These are phyloP conservation scores for Scotopteryx bipunctaria DNA, from an alignment of 2,888 invertebrate genomes.

Conservation along the genomic window DNA sequence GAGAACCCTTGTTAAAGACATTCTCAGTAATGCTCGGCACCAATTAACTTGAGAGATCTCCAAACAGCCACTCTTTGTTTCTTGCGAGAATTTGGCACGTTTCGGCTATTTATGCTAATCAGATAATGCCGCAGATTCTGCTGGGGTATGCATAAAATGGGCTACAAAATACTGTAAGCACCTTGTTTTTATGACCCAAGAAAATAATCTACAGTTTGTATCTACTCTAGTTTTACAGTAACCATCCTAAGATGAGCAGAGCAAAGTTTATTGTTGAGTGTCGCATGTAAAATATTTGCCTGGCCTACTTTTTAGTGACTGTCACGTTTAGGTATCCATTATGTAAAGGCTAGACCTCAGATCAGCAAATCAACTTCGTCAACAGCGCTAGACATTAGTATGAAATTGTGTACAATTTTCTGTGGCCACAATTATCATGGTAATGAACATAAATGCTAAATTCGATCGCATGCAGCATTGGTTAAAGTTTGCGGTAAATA, in stretches of 20 bases:
- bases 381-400: too few relatives aligned
- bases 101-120: constrained; percentile 60
- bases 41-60: constrained; percentile 61
- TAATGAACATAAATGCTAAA: background rate
- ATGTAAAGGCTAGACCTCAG: too few relatives aligned
- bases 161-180: constrained; percentile 1
- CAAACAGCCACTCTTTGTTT: constrained; percentile 64
- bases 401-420: too few relatives aligned
- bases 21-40: constrained; percentile 57
- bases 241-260: background rate
- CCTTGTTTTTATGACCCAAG: background rate
- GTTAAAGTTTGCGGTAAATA: background rate
- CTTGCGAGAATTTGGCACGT: constrained; percentile 68
- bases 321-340: too few relatives aligned
- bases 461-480: background rate
- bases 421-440: too few relatives aligned
- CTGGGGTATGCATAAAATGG: constrained; percentile 26
- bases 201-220: background rate
- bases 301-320: too few relatives aligned
- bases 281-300: too few relatives aligned
- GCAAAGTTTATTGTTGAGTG: background rate
- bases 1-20: constrained; percentile 12
- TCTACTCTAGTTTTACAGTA: background rate
- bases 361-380: too few relatives aligned
- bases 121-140: constrained; percentile 47